Evolutionary conservation across 1,140 invertebrate genomes (phyloP).

Genomic region (Saccostrea cuccullata): DNA sequence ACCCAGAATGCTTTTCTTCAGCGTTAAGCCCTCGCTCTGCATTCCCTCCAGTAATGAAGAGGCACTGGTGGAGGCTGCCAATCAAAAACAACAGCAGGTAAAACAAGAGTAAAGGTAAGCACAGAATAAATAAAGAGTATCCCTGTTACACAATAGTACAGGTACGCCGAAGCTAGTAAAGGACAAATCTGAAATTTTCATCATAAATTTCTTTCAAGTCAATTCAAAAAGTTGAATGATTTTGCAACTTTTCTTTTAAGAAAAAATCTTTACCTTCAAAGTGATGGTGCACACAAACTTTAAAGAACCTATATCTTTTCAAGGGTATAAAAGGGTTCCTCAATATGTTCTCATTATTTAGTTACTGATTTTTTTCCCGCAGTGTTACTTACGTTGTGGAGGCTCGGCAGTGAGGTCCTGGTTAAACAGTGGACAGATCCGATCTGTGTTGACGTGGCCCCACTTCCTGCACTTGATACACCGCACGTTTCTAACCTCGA

Average conservation of each 20-base stretch:
- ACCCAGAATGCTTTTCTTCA: slow-evolving; percentile 87
- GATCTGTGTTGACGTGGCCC: slow-evolving; percentile 99
- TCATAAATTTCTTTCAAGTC: too few relatives aligned
- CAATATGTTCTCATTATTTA: not conserved
- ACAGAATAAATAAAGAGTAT: too few relatives aligned
- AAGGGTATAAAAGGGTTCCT: too few relatives aligned
- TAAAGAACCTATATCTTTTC: too few relatives aligned
- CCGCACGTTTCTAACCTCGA: slow-evolving; percentile 95
- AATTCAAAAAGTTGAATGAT: too few relatives aligned
- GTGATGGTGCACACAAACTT: too few relatives aligned
- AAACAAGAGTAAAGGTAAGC: too few relatives aligned
- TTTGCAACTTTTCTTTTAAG: too few relatives aligned
- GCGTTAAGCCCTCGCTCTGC: slow-evolving; percentile 92
- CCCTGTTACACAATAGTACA: too few relatives aligned
- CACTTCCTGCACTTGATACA: slow-evolving; percentile 99
- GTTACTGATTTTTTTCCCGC: not conserved
- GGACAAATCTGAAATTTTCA: too few relatives aligned
- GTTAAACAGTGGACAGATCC: slow-evolving; percentile 93
- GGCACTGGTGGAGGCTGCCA: slow-evolving; percentile 81
- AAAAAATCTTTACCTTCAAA: too few relatives aligned
- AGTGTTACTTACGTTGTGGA: slow-evolving; percentile 69
- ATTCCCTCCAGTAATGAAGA: slow-evolving; percentile 91
- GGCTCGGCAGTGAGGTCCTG: slow-evolving; percentile 77
- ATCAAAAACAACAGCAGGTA: not conserved
- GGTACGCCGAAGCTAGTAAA: too few relatives aligned